Base-by-base conservation (phyloP, 2,797 vertebrate genomes). In the Argyrosomus regius region DNA sequence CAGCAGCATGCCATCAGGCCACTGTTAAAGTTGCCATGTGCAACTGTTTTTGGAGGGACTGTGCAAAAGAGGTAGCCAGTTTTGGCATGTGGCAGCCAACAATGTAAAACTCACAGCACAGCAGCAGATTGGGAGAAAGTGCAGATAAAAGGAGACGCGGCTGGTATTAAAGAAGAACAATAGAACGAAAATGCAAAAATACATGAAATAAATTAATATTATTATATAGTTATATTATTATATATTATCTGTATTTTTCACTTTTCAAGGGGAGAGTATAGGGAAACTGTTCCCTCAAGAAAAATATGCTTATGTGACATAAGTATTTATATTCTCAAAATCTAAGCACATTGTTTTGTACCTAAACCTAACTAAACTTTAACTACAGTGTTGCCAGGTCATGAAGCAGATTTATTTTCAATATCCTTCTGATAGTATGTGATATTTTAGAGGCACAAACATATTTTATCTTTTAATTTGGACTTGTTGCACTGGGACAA, bases 81-180 rank as follows among this genome's bases (percentile, higher is more conserved):
- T 22, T 22, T 22, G 22, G 22, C 22, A 22, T 22, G 22, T 22
- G 22, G 22, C 22, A 22, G 22, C 22, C 35, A 58, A 65, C 71
- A 78, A 39, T 62, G 66, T 69, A 61, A 78, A 78, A 80, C n/a
- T 79, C 66, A 61, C 62, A 75, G 73, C 52, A 72, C 62, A 58
- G 10, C 35, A 31, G 26, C 31, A 66, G 75, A 66, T 64, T 39
- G 22, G 35, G 71, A 78, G 31, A 46, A 8, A 24, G 63, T 20
- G 71, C 81, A 79, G 84, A 69, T n/a, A n/a, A 52, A 61, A 77
- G 58, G 17, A 87, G 56, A 16, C 3, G 54, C 60, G 75, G 74
- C 70, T 54, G 49, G 22, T 26, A 39, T 20, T 22, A 71, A 59
- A 69, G n/a, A 59, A 69, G n/a, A 63, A 60, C 16, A 60, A 54